phyloP scores from a whole-genome alignment of 2,888 invertebrate genomes.

The Hypolimnas misippus region DNA sequence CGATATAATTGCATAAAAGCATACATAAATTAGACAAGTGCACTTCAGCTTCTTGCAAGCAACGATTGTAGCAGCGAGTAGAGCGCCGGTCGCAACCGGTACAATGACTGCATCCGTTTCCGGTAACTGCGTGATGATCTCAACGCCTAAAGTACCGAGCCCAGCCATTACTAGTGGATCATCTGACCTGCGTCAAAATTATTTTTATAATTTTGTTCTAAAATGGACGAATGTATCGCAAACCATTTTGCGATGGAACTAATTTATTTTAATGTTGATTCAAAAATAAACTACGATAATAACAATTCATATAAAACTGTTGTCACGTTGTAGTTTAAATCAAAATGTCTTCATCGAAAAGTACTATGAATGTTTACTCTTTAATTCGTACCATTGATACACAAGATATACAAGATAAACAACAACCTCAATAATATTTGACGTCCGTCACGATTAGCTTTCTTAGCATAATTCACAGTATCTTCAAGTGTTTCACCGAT shows the following conservation, averaged over 20 bases:
- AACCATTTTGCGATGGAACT: too few relatives aligned
- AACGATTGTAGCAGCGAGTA: slow-evolving; percentile 69
- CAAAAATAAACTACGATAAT: too few relatives aligned
- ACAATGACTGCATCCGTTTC: slow-evolving; percentile 75
- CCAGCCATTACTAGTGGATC: slow-evolving; percentile 73
- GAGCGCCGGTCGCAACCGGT: slow-evolving; percentile 63
- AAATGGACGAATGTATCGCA: not conserved
- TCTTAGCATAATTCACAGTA: slow-evolving; percentile 59
- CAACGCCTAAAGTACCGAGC: slow-evolving; percentile 70
- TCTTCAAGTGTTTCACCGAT: slow-evolving; percentile 65
- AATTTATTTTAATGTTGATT: too few relatives aligned
- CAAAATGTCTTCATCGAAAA: too few relatives aligned
- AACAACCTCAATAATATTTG: slow-evolving; percentile 58
- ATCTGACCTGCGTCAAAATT: slow-evolving; percentile 56
- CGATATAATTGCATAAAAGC: too few relatives aligned
- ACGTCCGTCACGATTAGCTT: slow-evolving; percentile 56
- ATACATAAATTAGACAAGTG: slow-evolving; percentile 74
- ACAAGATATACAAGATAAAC: too few relatives aligned
- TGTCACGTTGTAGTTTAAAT: too few relatives aligned
- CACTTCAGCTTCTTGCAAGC: slow-evolving; percentile 78
- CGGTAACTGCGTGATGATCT: slow-evolving; percentile 74
- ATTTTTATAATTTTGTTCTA: not conserved
- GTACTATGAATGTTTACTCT: too few relatives aligned
- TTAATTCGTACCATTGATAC: too few relatives aligned
- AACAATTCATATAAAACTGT: too few relatives aligned